These are phyloP conservation scores for Pocota personata DNA, from an alignment of 2,888 invertebrate species.

Conservation along the genomic window DNA sequence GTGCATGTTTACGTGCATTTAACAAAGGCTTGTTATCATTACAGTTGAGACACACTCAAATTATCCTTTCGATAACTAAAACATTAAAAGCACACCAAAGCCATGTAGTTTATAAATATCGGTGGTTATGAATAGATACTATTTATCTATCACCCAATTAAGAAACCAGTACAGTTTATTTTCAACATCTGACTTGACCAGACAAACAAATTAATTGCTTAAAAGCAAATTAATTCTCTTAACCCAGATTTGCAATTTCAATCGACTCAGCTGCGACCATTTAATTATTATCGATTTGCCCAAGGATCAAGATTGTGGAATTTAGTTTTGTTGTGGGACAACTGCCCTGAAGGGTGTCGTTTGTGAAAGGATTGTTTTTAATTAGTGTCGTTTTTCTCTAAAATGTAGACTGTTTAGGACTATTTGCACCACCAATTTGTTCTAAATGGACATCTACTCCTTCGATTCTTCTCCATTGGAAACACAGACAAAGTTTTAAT, in stretches of 20 bases:
- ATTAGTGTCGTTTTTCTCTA: neutral
- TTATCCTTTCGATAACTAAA: no score
- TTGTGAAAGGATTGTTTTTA: neutral
- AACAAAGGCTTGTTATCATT: no score
- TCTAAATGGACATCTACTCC: neutral
- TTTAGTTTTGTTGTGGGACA: neutral
- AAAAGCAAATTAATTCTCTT: neutral
- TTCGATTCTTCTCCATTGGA: neutral
- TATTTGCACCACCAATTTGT: neutral
- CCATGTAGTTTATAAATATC: no score
- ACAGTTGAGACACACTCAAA: no score
- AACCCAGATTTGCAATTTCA: no score
- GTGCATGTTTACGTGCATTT: no score
- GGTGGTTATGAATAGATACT: no score
- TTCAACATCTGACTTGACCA: no score
- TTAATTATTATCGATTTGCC: neutral
- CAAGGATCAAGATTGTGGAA: neutral
- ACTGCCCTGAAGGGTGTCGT: neutral
- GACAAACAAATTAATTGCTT: neutral
- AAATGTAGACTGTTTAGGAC: neutral
- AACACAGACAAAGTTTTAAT: neutral
- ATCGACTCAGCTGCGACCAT: neutral
- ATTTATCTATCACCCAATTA: no score
- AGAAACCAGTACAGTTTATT: no score
- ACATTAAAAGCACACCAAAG: no score